Evolutionary conservation across 1,140 invertebrate species (phyloP).

Genomic region (Solenopsis fugax): DNA sequence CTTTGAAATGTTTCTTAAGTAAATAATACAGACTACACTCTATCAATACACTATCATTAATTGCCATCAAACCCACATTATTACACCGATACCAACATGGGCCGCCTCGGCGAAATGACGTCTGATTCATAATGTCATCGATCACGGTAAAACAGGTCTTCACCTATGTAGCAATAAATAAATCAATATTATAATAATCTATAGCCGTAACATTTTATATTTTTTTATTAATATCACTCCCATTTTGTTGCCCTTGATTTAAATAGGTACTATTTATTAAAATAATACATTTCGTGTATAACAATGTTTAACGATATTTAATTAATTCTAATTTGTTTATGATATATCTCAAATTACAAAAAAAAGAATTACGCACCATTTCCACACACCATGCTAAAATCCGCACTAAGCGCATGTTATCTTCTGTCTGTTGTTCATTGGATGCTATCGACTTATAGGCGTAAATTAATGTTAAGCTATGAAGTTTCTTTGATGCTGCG

Average conservation of each 20-base stretch:
- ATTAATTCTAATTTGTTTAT: too few species aligned
- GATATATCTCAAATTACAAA: constrained; percentile 31
- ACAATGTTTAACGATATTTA: too few species aligned
- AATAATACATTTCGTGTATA: neutral
- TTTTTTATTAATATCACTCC: neutral
- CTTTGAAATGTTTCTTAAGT: constrained; percentile 92
- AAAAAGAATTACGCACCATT: constrained; percentile 90
- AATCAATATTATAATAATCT: neutral
- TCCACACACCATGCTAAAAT: constrained; percentile 98
- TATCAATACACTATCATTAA: constrained; percentile 94
- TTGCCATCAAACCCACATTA: constrained; percentile 90
- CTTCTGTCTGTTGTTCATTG: constrained; percentile 88
- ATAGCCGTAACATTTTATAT: neutral
- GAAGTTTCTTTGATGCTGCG: constrained; percentile 92
- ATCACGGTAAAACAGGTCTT: constrained; percentile 93
- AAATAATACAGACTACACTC: constrained; percentile 93
- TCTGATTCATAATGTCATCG: constrained; percentile 97
- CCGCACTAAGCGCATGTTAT: constrained; percentile 91
- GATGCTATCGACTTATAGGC: constrained; percentile 92
- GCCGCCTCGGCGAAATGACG: constrained; percentile 93
- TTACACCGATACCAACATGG: constrained; percentile 96
- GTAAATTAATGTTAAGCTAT: constrained; percentile 93
- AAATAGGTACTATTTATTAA: neutral
- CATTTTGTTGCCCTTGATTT: neutral
- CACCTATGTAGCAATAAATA: constrained; percentile 85